Conservation (phyloP, 2,888 invertebrate species). For the Himalopsyche anomala region DNA sequence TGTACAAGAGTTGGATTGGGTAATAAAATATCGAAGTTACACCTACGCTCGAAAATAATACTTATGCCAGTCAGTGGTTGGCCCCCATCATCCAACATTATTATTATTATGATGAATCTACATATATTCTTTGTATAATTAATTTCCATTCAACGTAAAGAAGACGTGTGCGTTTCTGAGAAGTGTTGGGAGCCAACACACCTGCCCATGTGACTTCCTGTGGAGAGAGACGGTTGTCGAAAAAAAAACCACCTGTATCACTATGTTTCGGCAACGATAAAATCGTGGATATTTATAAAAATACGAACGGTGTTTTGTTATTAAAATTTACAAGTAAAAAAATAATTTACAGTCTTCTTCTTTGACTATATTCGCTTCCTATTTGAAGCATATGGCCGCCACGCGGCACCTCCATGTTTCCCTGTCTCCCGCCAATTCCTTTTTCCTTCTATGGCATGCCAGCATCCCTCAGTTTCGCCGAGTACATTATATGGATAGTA, state of each 20-base stretch:
- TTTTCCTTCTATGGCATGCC: too few species aligned
- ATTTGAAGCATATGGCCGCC: too few species aligned
- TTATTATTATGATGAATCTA: too few species aligned
- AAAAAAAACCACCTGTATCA: conserved; percentile 17
- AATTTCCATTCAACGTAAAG: conserved; percentile 18
- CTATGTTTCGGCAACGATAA: not conserved
- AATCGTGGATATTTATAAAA: too few species aligned
- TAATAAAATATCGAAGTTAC: not conserved
- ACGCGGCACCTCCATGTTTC: too few species aligned
- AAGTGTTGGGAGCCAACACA: conserved; percentile 1
- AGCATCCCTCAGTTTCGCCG: too few species aligned
- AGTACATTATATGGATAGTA: too few species aligned
- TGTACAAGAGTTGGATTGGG: not conserved
- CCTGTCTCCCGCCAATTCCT: too few species aligned
- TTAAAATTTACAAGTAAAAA: too few species aligned
- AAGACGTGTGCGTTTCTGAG: conserved; percentile 36
- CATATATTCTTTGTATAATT: not conserved
- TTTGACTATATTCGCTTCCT: too few species aligned
- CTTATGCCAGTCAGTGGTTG: not conserved
- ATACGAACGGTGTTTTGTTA: too few species aligned
- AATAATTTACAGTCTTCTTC: too few species aligned
- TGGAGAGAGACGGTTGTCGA: conserved; percentile 12
- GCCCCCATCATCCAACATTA: not conserved
- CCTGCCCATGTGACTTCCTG: conserved; percentile 16
- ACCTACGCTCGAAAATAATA: not conserved